phyloP scores from a whole-genome alignment of 2,797 vertebrate species.

The Rachycentron canadum region DNA sequence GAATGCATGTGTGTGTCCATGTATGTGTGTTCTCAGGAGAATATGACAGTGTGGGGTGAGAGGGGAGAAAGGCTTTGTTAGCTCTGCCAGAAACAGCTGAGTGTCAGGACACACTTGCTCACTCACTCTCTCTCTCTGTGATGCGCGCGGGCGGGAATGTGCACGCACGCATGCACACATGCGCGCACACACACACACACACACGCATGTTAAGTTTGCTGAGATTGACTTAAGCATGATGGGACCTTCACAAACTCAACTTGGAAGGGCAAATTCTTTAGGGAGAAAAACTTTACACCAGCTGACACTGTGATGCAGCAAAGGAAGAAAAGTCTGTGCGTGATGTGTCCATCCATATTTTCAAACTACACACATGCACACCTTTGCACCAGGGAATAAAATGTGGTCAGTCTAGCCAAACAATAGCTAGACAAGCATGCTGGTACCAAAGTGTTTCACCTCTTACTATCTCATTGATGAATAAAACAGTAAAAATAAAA shows the following conservation, averaged over 20 bases:
- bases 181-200: conserved; percentile 41
- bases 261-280: conserved; percentile 56
- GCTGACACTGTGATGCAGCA: conserved; percentile 44
- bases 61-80: conserved; percentile 63
- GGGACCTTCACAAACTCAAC: conserved; percentile 55
- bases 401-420: conserved; percentile 23
- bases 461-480: conserved; percentile 9
- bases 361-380: background rate
- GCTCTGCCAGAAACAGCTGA: conserved; percentile 71
- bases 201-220: conserved; percentile 40
- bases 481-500: conserved; percentile 15
- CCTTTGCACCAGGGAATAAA: conserved; percentile 20
- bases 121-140: no score
- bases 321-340: conserved; percentile 22
- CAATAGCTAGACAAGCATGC: background rate
- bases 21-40: conserved; percentile 64
- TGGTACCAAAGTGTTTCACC: background rate
- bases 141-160: no score
- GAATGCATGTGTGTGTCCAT: conserved; percentile 64
- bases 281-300: conserved; percentile 54
- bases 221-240: conserved; percentile 63
- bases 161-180: conserved; percentile 31
- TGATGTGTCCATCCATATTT: background rate
- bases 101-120: conserved; percentile 48
- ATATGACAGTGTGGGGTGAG: conserved; percentile 56